Evolutionary conservation across 1,140 invertebrate genomes (phyloP), one percentile per base, ranked within the genome.

Genomic region (Grapholita molesta): DNA sequence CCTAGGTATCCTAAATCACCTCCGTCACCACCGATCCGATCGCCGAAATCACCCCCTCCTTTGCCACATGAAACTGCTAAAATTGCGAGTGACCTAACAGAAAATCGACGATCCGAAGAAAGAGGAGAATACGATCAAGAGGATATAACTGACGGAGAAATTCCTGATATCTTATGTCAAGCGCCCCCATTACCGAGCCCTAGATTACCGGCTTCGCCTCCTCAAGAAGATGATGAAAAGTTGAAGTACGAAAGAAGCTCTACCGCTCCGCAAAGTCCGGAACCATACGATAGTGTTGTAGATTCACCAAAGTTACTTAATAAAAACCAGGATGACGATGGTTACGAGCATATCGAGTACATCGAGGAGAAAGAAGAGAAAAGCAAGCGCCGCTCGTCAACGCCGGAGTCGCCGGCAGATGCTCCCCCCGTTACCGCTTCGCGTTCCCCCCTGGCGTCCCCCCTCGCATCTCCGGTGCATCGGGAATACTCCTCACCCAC

Each of bases 401-500:
- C 88, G 48, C 86, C 85, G 0, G 86, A 89, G 61, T 84, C 84
- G 23, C 78, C 83, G 11, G 78, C 82, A 23, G 79, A 72, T 68
- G 80, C 73, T n/a, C 71, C 68, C 21, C 86, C 71, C 78, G 84
- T 65, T 78, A 89, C 72, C 70, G 93, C 75, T 75, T 83, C 68
- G 77, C 92, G 85, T 8, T 93, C 93, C 53, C 93, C 93, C n/a
- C 88, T 93, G 18, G 81, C 89, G 30, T 92, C 93, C 11, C 92
- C 93, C 15, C 85, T 93, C 33, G 92, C 92, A 3, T 91, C 93
- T 15, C 93, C 93, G 11, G 89, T 76, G 75, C 93, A 78, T 75
- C 90, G 73, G 73, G 83, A 61, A 72, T 88, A 70, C 48, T 85
- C 67, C 77, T 92, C 76, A 28, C 74, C 84, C 86, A 57, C 78